Evolutionary conservation across 2,797 vertebrate species (phyloP).

Genomic region (Gastrophryne carolinensis): DNA sequence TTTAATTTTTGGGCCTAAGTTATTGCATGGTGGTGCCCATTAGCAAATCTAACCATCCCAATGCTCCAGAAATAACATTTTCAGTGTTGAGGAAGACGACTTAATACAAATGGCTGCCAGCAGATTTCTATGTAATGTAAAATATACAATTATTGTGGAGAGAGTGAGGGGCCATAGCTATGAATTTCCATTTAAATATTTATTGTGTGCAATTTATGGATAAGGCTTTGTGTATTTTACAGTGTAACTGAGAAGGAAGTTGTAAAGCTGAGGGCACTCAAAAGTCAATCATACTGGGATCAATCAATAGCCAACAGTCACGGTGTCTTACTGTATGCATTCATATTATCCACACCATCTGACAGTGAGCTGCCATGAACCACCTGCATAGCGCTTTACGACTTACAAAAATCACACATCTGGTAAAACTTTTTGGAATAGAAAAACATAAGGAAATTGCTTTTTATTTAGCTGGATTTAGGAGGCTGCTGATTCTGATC

Average conservation of each 20-base stretch:
- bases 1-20: no score
- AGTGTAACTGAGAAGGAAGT: slow-evolving; percentile 10
- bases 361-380: background rate
- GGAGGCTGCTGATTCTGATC: background rate
- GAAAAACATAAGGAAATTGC: slow-evolving; percentile 4
- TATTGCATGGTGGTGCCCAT: no score
- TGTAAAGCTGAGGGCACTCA: background rate
- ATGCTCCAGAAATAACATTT: no score
- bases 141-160: background rate
- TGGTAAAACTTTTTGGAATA: slow-evolving; percentile 21
- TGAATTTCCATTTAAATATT: background rate
- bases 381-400: background rate
- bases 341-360: background rate
- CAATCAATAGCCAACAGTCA: slow-evolving; percentile 20
- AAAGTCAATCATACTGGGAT: slow-evolving; percentile 32
- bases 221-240: no score
- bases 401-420: slow-evolving; percentile 27
- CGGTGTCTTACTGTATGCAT: background rate
- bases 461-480: background rate
- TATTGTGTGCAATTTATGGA: background rate
- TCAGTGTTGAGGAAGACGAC: no score
- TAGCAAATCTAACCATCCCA: no score
- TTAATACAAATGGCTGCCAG: background rate
- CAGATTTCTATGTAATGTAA: background rate
- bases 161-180: background rate